These are phyloP conservation scores for Rhopalosiphum padi DNA, from an alignment of 1,140 invertebrate species.

Conservation along the genomic window DNA sequence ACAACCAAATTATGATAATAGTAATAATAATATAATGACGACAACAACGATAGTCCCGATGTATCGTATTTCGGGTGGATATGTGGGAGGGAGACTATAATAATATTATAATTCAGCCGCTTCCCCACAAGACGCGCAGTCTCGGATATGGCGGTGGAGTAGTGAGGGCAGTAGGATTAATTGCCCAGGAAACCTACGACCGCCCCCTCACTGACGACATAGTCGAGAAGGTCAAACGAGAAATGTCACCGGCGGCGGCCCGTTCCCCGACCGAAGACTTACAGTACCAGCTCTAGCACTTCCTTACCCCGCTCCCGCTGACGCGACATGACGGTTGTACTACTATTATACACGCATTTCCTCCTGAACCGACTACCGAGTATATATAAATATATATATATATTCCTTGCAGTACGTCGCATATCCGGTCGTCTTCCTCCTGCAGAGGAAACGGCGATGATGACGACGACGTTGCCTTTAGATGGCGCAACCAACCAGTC, in stretches of 20 bases:
- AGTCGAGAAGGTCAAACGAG: conserved; percentile 53
- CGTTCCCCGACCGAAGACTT: background rate
- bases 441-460: background rate
- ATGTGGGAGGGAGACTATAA: background rate
- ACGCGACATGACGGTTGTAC: background rate
- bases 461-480: background rate
- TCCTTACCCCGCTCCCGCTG: background rate
- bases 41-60: background rate
- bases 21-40: conserved; percentile 17
- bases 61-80: background rate
- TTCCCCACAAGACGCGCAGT: background rate
- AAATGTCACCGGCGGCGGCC: conserved; percentile 38
- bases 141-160: background rate
- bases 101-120: background rate
- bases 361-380: background rate
- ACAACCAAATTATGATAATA: background rate
- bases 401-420: background rate
- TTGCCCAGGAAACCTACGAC: conserved; percentile 29
- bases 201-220: background rate
- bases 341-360: conserved; percentile 3
- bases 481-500: background rate
- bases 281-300: background rate
- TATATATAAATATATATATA: background rate
- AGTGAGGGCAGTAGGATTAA: background rate
- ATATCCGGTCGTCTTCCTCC: background rate